Conservation (phyloP, 2,888 invertebrate species). For the Endotricha flammealis region DNA sequence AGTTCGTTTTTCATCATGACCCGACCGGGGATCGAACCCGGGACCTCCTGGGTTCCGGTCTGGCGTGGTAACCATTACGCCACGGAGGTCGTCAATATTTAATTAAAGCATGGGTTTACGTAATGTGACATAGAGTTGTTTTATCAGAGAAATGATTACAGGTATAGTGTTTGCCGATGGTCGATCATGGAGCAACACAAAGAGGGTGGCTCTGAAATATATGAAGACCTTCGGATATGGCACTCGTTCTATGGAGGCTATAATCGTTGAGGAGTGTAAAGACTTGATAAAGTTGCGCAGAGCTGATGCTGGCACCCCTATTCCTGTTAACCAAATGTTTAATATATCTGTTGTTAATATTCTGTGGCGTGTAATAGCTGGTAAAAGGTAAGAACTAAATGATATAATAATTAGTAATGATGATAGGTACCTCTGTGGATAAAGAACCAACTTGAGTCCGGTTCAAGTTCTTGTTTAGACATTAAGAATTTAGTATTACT, state of each 20-base stretch:
- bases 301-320: slow-evolving; percentile 44
- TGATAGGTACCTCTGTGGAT: too few species aligned
- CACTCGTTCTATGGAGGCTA: slow-evolving; percentile 78
- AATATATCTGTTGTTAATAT: slow-evolving; percentile 83
- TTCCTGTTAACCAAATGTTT: slow-evolving; percentile 77
- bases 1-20: too few species aligned
- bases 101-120: too few species aligned
- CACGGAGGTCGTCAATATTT: too few species aligned
- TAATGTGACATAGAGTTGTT: too few species aligned
- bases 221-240: slow-evolving; percentile 82
- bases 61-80: too few species aligned
- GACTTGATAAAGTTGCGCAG: slow-evolving; percentile 71
- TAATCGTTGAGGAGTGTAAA: slow-evolving; percentile 78
- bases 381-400: slow-evolving; percentile 68
- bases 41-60: too few species aligned
- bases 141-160: too few species aligned
- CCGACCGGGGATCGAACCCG: too few species aligned
- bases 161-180: slow-evolving; percentile 86
- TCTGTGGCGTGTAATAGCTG: slow-evolving; percentile 84
- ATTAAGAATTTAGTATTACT: too few species aligned
- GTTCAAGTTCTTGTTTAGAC: too few species aligned
- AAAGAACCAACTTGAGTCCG: too few species aligned
- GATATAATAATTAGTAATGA: slow-evolving; percentile 1
- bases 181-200: slow-evolving; percentile 79
- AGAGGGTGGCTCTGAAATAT: slow-evolving; percentile 81